A percentile compares a stretch with the other conserved stretches of the same genome.
Conservation (phyloP, 2,797 vertebrate species). For the Cheirogaleus major region DNA sequence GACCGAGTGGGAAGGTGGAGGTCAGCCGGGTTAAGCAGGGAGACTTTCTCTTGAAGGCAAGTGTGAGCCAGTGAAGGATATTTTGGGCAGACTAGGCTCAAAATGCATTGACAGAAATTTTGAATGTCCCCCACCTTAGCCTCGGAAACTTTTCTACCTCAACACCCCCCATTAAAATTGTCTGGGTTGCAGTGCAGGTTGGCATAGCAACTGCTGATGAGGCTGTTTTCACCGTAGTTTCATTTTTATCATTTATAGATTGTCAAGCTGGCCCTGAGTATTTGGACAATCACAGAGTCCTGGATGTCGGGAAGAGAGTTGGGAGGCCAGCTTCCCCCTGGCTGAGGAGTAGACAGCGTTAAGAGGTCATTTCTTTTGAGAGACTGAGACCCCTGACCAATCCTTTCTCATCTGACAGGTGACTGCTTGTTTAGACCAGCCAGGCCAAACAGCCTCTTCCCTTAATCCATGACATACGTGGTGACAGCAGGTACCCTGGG, state of each 20-base stretch:
- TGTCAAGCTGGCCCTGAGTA: not conserved
- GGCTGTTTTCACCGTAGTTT: not conserved
- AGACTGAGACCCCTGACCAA: not conserved
- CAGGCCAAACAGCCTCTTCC: not conserved
- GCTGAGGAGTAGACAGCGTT: not conserved
- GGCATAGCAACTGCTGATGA: conserved; percentile 60
- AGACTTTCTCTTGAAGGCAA: not conserved
- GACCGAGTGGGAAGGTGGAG: not conserved
- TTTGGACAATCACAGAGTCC: not conserved
- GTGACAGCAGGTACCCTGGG: not conserved
- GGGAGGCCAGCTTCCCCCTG: not conserved
- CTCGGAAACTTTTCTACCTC: not conserved
- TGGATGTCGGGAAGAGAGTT: not conserved
- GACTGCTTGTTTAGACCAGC: not conserved
- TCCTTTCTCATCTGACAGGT: not conserved
- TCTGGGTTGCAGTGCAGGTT: not conserved
- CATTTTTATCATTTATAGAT: conserved; percentile 5
- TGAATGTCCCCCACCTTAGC: not conserved
- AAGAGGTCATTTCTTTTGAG: not conserved
- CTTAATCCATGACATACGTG: not conserved
- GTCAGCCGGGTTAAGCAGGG: not conserved
- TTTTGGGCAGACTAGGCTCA: not conserved
- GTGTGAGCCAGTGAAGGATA: not conserved
- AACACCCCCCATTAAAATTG: not conserved
- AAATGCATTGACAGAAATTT: not conserved